phyloP scores from a whole-genome alignment of 2,888 invertebrate genomes.

The Pseudococcus jackbeardsleyi region DNA sequence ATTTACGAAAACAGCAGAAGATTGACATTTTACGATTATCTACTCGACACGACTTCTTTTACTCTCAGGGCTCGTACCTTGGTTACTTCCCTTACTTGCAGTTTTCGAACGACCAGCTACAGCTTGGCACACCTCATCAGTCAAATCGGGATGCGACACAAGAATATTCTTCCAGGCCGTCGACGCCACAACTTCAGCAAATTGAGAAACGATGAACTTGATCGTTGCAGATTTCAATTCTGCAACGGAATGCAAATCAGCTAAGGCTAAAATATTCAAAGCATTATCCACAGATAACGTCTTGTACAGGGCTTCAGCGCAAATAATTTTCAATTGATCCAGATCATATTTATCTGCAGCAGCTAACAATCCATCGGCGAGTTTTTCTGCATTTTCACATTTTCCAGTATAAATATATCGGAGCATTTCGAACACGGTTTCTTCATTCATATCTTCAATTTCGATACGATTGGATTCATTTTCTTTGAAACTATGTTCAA shows the following conservation, averaged over 20 bases:
- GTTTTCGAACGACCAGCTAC: background rate
- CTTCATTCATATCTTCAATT: background rate
- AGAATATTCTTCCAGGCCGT: constrained; percentile 90
- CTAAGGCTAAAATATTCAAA: background rate
- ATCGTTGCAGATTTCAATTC: constrained; percentile 99
- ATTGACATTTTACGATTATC: too few species aligned
- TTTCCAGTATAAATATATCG: background rate
- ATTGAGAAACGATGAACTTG: constrained; percentile 98
- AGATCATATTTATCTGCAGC: background rate
- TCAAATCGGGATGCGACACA: background rate
- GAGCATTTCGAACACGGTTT: background rate
- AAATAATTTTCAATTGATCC: background rate
- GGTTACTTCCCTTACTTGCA: too few species aligned
- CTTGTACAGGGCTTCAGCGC: background rate
- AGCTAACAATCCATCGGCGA: background rate
- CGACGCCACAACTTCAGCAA: constrained; percentile 98
- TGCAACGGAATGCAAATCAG: background rate
- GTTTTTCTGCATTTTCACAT: background rate
- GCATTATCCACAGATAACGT: background rate
- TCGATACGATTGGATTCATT: background rate
- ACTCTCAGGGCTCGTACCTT: too few species aligned
- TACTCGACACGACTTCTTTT: too few species aligned
- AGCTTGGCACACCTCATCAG: background rate
- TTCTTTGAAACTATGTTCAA: background rate
- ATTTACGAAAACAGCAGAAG: too few species aligned